Evolutionary conservation across 2,888 invertebrate species (phyloP).

Genomic region (Drosophila limbata): DNA sequence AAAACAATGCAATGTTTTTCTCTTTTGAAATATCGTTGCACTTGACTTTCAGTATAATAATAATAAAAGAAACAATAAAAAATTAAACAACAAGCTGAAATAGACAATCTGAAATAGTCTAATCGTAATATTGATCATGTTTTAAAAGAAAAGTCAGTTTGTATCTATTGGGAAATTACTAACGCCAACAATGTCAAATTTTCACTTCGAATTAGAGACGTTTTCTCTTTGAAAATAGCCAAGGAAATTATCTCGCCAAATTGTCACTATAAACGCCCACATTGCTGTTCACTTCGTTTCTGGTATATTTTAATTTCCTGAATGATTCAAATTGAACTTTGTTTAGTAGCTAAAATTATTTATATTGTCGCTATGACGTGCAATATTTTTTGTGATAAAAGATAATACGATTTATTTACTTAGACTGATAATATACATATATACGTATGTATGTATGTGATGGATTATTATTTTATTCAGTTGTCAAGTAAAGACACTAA

Average conservation of each 20-base stretch:
- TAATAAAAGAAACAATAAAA: slow-evolving; percentile 1
- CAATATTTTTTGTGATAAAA: slow-evolving; percentile 1
- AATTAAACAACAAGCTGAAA: not conserved
- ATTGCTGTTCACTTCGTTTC: slow-evolving; percentile 20
- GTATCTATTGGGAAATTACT: not conserved
- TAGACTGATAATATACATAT: not conserved
- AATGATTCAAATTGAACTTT: slow-evolving; percentile 40
- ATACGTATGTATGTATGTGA: not conserved
- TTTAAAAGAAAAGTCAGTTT: not conserved
- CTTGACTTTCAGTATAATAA: slow-evolving; percentile 7
- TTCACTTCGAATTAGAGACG: slow-evolving; percentile 9
- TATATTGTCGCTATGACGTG: slow-evolving; percentile 30
- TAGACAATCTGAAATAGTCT: too few species aligned
- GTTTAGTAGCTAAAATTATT: slow-evolving; percentile 11
- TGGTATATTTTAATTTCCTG: slow-evolving; percentile 39
- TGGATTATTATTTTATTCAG: slow-evolving; percentile 16
- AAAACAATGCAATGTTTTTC: slow-evolving; percentile 9
- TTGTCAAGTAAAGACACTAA: slow-evolving; percentile 17
- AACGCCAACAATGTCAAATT: slow-evolving; percentile 18
- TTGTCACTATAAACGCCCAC: slow-evolving; percentile 49
- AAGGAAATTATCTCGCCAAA: slow-evolving; percentile 32
- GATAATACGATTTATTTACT: slow-evolving; percentile 2
- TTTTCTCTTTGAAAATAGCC: slow-evolving; percentile 33
- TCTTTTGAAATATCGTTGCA: slow-evolving; percentile 26
- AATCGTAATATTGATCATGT: not conserved